Evolutionary conservation across 1,140 invertebrate species (phyloP).

Genomic region (Lysiphlebus fabarum): DNA sequence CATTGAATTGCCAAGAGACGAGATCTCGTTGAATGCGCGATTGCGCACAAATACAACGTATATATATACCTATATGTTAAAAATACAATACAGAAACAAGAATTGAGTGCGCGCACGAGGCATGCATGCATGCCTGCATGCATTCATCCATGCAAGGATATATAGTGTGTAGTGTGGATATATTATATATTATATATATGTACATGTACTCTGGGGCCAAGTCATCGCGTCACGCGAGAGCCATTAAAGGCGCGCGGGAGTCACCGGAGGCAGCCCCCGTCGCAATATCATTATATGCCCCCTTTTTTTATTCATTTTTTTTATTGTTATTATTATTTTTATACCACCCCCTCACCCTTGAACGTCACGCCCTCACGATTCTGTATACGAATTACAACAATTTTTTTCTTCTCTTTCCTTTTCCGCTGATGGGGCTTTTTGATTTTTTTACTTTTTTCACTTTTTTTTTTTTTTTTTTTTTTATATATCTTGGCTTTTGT

Average conservation of each 20-base stretch:
- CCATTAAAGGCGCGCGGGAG: conserved; percentile 24
- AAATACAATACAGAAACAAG: too few relatives aligned
- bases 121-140: too few relatives aligned
- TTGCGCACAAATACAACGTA: too few relatives aligned
- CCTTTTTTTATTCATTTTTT: too few relatives aligned
- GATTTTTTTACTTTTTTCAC: not conserved
- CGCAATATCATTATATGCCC: not conserved
- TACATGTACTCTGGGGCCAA: conserved; percentile 3
- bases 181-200: too few relatives aligned
- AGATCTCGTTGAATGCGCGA: too few relatives aligned
- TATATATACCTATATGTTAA: too few relatives aligned
- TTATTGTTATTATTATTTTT: too few relatives aligned
- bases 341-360: not conserved
- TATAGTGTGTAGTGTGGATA: too few relatives aligned
- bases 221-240: conserved; percentile 25
- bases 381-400: conserved; percentile 4
- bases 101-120: too few relatives aligned
- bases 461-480: not conserved
- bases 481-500: not conserved
- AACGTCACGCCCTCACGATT: conserved; percentile 10
- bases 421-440: not conserved
- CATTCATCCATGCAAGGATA: too few relatives aligned
- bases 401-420: conserved; percentile 14
- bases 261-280: conserved; percentile 6
- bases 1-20: too few relatives aligned